Evolutionary conservation across 2,888 invertebrate genomes (phyloP), one percentile per base, ranked within the genome.

Genomic region (Ennomos quercinarius): DNA sequence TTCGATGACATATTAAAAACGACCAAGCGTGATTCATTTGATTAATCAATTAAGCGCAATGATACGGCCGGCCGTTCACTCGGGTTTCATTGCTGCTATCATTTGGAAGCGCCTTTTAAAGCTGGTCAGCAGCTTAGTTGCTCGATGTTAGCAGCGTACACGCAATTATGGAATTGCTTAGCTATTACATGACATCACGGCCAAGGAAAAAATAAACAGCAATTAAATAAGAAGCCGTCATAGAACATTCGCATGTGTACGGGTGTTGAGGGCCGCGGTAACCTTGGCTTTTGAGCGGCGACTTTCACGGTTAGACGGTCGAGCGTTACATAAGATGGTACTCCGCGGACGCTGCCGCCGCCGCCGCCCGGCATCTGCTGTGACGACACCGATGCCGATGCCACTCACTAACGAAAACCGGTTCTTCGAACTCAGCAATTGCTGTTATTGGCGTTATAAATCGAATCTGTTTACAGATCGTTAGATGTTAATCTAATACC

Each of bases 251-350:
- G 89, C 89, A 86, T 89, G 83, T 84, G 85, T 80, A 77, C 81
- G 77, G 79, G 80, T 76, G 81, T 78, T 83, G 88, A 88, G 84
- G 89, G 91, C 85, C 89, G 78, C 77, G 83, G 76, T 90, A 90
- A 91, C 92, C 92, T 92, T 92, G 92, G 91, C 90, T 91, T 91
- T 91, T 91, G 90, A 91, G 87, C 86, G 88, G 87, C 83, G 86
- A 91, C 92, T 92, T 92, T 92, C 92, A 92, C 91, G 92, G 91
- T 92, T 91, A 91, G 91, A 87, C 89, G 85, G 88, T 77, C 83
- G 87, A 71, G 71, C 67, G 81, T 89, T 91, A 90, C 87, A 89
- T 90, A 89, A 91, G 91, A 88, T 87, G 89, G 77, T 74, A 70
- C 73, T 72, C 71, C 74, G 73, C 74, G 64, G 71, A 52, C 44